Conservation (phyloP, 2,888 invertebrate genomes). For the Antheraea assamensis region DNA sequence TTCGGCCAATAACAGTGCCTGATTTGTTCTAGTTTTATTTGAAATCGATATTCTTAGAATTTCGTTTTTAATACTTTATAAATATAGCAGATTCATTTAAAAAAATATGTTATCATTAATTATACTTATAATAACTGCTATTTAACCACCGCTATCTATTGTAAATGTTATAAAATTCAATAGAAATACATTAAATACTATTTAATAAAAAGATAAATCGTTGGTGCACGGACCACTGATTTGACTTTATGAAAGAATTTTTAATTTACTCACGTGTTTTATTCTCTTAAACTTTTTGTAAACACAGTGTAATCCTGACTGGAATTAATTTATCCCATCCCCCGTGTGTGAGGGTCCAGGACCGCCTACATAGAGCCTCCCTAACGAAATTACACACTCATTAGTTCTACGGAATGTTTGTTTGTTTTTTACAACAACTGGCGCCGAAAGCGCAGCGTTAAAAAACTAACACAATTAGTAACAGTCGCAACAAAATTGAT, state of each 20-base stretch:
- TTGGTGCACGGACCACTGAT: not conserved
- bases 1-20: too few relatives aligned
- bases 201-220: not conserved
- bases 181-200: not conserved
- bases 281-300: conserved; percentile 27
- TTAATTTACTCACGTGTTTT: conserved; percentile 16
- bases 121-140: too few relatives aligned
- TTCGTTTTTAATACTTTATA: too few relatives aligned
- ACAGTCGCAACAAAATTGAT: conserved; percentile 61
- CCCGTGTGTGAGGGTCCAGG: conserved; percentile 37
- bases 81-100: too few relatives aligned
- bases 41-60: too few relatives aligned
- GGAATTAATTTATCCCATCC: conserved; percentile 54
- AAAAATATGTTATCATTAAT: too few relatives aligned
- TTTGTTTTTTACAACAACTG: conserved; percentile 71
- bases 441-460: conserved; percentile 58
- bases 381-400: conserved; percentile 77
- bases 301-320: conserved; percentile 30
- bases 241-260: conserved; percentile 1
- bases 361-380: conserved; percentile 72
- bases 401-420: conserved; percentile 75
- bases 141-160: too few relatives aligned
- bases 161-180: too few relatives aligned
- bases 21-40: too few relatives aligned
- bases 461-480: conserved; percentile 74